Percentiles rank a stretch among this genome's conserved stretches.
Evolutionary conservation across 64 coral and sea anemone species (phyloP).

Genomic region (Actinia tenebrosa): DNA sequence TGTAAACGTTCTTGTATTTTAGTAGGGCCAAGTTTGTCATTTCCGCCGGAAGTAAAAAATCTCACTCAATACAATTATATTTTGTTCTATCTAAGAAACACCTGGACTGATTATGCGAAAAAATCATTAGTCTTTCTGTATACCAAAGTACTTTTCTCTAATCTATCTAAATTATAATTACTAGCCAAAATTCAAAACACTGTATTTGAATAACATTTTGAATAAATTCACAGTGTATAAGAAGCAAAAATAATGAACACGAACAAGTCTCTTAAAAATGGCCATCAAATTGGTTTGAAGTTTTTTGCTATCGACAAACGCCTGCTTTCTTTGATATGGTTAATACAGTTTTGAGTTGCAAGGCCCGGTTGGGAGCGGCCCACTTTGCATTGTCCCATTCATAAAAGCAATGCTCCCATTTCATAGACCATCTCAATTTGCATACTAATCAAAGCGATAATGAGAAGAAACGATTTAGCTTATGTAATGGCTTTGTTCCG

Average conservation of each 20-base stretch:
- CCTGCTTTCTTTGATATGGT: not conserved
- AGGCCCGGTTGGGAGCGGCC: not conserved
- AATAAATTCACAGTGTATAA: not conserved
- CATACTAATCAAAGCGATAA: not conserved
- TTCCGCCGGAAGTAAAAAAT: constrained; percentile 13
- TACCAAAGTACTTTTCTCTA: not conserved
- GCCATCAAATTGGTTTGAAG: not conserved
- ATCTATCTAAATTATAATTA: not conserved
- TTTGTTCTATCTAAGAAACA: constrained; percentile 13
- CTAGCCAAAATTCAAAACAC: not conserved
- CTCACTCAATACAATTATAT: not conserved
- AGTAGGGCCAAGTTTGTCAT: not conserved
- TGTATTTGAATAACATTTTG: not conserved
- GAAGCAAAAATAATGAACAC: no score
- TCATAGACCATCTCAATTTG: not conserved
- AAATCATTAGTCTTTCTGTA: not conserved
- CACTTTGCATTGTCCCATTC: not conserved
- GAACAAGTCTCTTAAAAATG: not conserved
- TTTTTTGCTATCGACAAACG: not conserved
- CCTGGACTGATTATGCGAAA: not conserved
- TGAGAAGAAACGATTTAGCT: not conserved
- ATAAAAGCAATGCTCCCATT: not conserved
- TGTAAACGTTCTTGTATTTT: not conserved
- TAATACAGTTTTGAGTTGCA: not conserved
- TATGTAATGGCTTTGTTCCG: not conserved